These are phyloP conservation scores for Yponomeuta malinellus DNA, from an alignment of 2,888 invertebrate genomes.

Conservation along the genomic window DNA sequence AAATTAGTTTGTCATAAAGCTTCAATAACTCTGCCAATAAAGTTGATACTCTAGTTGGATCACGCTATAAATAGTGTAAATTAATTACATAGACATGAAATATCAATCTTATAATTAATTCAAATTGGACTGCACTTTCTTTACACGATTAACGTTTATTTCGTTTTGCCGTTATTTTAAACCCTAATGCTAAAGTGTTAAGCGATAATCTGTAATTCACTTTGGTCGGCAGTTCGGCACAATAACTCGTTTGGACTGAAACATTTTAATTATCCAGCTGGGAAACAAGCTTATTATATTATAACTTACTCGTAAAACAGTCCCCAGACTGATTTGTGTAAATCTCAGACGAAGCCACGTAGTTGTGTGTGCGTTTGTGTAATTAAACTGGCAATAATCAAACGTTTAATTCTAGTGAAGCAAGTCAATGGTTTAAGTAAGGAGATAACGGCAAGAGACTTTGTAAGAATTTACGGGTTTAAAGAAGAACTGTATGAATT, in stretches of 20 bases:
- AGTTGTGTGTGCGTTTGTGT: too few relatives aligned
- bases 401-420: too few relatives aligned
- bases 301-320: conserved; percentile 19
- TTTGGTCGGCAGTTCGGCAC: background rate
- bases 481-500: too few relatives aligned
- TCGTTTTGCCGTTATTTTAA: background rate
- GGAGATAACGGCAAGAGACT: too few relatives aligned
- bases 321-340: conserved; percentile 24
- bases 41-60: background rate
- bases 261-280: conserved; percentile 3
- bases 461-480: too few relatives aligned
- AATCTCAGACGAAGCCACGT: too few relatives aligned
- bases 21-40: background rate
- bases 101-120: background rate
- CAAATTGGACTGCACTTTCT: background rate
- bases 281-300: conserved; percentile 4
- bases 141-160: background rate
- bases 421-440: too few relatives aligned
- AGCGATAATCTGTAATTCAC: background rate
- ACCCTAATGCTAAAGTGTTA: background rate
- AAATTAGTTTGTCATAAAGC: background rate
- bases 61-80: background rate
- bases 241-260: conserved; percentile 5
- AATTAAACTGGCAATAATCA: too few relatives aligned
- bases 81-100: background rate